Base-by-base conservation (phyloP, 2,888 invertebrate species). In the Lacanobia wlatinum region DNA sequence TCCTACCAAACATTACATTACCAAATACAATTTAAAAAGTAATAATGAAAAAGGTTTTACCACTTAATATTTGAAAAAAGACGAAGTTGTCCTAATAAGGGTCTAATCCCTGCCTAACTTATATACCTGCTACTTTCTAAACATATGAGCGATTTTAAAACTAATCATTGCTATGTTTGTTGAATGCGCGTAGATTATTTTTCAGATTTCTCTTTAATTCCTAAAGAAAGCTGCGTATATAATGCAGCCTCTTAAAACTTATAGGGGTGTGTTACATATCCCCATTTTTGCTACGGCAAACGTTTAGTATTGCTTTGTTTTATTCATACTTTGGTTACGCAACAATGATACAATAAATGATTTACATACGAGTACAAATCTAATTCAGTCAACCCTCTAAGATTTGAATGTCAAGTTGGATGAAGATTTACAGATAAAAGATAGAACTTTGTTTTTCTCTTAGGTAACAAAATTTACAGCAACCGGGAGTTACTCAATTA, bases 131-230 rank as follows among this genome's bases (percentile, higher is more conserved):
- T 61, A 61, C 43, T 48, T 46, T 52, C 48, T 71, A 70, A 60
- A 70, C 40, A 50, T 9, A 52, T 70, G 48, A 74, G 12, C 43
- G 16, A 61, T 50, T 70, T 59, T 70, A 77, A 74, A 70, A 59
- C 59, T 60, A 70, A 59, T 74, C 40, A 78, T 74, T 78, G 70
- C 59, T 70, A 60, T 70, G 18, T 60, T 40, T 56, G n/a, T 55
- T 50, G 78, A 78, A 78, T 60, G 60, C 74, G 48, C 74, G 74
- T 70, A 74, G 72, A 60, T 68, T 48, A n/a, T 23, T 60, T 76
- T 60, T 59, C 7, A 28, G 28, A 70, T 55, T 53, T n/a, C 28
- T n/a, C n/a, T 43, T 61, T 10, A n/a, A 28, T 12, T 52, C 2
- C 53, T 40, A 48, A 34, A 70, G 28, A 60, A 52, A 34, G 46